A percentile compares a stretch with the other conserved stretches of the same genome.
These are phyloP conservation scores for Drosophila kuntzei DNA, from an alignment of 2,888 invertebrate genomes.

Conservation along the genomic window DNA sequence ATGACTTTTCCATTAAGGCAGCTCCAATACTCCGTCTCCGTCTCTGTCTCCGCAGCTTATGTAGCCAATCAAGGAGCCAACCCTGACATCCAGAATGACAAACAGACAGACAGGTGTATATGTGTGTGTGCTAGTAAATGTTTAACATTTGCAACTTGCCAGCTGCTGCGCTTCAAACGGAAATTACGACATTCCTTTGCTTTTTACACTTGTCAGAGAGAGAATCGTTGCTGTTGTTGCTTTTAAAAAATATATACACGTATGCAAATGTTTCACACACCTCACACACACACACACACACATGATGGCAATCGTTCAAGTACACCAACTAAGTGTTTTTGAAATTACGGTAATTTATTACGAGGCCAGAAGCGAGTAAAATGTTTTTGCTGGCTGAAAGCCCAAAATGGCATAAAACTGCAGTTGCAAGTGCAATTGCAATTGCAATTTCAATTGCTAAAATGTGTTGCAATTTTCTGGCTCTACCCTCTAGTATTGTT, in stretches of 20 bases:
- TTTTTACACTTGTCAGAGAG: constrained; percentile 24
- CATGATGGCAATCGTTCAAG: constrained; percentile 43
- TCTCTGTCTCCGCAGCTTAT: constrained; percentile 37
- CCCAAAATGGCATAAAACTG: constrained; percentile 21
- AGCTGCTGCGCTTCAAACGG: constrained; percentile 60
- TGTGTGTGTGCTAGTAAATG: constrained; percentile 22
- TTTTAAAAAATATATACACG: constrained; percentile 38
- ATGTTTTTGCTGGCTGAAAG: constrained; percentile 38
- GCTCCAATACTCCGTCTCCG: constrained; percentile 12
- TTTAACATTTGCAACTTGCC: constrained; percentile 64
- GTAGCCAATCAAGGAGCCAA: constrained; percentile 63
- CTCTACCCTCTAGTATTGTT: too few relatives aligned
- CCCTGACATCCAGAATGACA: constrained; percentile 56
- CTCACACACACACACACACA: constrained; percentile 3
- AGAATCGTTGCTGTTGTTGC: constrained; percentile 26
- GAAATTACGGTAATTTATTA: constrained; percentile 80
- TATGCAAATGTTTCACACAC: constrained; percentile 51
- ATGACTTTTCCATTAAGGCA: constrained; percentile 68
- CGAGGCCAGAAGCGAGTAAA: constrained; percentile 44
- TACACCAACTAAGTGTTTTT: constrained; percentile 70
- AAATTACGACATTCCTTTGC: constrained; percentile 69
- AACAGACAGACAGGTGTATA: constrained; percentile 14
- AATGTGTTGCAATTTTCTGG: constrained; percentile 50
- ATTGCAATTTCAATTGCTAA: constrained; percentile 52
- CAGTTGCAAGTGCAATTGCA: constrained; percentile 43